Conservation (phyloP, 2,797 vertebrate genomes). For the Chloroceryle amazona region DNA sequence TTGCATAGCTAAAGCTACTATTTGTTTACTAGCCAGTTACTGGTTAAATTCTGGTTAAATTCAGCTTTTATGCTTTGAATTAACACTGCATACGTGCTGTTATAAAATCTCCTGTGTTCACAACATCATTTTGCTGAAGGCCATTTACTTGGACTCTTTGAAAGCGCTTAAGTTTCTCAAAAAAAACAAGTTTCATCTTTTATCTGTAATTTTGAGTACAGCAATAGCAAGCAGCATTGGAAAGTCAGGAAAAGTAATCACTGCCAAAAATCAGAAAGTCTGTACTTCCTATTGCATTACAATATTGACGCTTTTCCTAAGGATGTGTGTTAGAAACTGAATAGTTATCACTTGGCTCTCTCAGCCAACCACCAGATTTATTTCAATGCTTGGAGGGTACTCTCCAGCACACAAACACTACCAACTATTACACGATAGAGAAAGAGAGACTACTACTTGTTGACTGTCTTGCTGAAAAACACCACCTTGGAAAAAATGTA, state of each 20-base stretch:
- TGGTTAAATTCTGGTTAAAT: neutral
- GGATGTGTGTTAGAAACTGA: neutral
- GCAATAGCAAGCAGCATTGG: neutral
- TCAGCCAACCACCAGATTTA: neutral
- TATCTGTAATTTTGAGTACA: neutral
- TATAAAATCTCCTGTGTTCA: neutral
- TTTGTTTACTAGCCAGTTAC: neutral
- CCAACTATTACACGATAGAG: neutral
- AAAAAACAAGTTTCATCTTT: neutral
- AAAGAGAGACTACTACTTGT: neutral
- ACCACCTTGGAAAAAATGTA: neutral
- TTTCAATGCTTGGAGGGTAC: neutral
- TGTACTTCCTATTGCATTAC: neutral
- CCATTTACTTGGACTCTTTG: neutral
- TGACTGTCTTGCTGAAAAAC: neutral
- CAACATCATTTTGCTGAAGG: neutral
- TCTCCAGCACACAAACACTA: neutral
- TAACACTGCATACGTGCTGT: neutral
- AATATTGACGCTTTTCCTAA: neutral
- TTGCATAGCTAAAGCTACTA: neutral
- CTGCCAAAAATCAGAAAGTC: neutral
- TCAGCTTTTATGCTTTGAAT: neutral
- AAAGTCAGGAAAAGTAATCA: neutral
- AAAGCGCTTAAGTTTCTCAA: neutral
- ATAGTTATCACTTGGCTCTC: neutral